phyloP scores from a whole-genome alignment of 1,140 invertebrate genomes.

The Apolygus lucorum region DNA sequence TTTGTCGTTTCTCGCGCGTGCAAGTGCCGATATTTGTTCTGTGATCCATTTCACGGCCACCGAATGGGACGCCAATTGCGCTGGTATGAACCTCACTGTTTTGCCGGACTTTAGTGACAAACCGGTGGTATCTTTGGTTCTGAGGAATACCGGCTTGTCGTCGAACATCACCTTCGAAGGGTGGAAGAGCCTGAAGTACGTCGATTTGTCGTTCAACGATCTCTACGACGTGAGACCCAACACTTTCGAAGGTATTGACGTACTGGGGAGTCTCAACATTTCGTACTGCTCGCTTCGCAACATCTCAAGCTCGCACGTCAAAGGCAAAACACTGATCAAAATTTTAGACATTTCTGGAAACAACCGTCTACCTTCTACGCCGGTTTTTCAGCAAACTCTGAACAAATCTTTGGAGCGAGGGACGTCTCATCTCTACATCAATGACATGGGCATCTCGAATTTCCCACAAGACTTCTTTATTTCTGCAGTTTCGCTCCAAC shows the following conservation, averaged over 20 bases:
- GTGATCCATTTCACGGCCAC: neutral
- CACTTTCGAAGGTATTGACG: neutral
- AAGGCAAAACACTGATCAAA: neutral
- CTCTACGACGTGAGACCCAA: neutral
- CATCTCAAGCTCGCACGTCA: neutral
- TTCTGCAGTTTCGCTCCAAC: neutral
- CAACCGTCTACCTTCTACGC: neutral
- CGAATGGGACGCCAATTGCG: neutral
- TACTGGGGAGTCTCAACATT: neutral
- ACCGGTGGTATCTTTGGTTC: neutral
- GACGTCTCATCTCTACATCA: neutral
- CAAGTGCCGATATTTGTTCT: neutral
- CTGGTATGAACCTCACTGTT: neutral
- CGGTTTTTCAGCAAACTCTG: neutral
- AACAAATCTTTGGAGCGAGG: neutral
- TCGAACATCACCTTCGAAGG: neutral
- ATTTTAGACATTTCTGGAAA: constrained; percentile 23
- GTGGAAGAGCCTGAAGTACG: neutral
- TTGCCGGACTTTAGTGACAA: neutral
- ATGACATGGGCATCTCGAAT: neutral
- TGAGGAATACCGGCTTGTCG: neutral
- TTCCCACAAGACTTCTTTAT: constrained; percentile 4
- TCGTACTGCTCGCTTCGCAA: neutral
- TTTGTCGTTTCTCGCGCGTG: neutral
- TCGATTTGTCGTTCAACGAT: neutral